Evolutionary conservation across 2,797 vertebrate genomes (phyloP).

Genomic region (Amniataba percoides): DNA sequence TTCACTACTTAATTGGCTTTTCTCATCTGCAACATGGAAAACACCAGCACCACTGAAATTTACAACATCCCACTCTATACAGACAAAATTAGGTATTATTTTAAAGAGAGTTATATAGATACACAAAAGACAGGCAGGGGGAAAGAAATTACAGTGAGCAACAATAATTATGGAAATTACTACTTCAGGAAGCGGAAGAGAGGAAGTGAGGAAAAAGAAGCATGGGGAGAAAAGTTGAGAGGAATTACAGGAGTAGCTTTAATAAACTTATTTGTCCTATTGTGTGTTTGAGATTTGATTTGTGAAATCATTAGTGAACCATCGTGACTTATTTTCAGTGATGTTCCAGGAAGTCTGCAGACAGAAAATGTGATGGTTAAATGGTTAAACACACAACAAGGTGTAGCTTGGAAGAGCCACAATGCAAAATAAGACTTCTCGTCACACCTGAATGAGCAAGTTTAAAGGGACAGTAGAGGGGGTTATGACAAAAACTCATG

Average conservation of each 20-base stretch:
- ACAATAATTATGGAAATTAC: not conserved
- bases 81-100: not conserved
- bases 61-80: not conserved
- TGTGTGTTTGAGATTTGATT: not conserved
- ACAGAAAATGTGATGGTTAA: too few species aligned
- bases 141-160: not conserved
- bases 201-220: not conserved
- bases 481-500: not conserved
- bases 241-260: not conserved
- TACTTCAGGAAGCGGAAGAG: too few species aligned
- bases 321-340: not conserved
- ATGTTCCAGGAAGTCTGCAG: too few species aligned
- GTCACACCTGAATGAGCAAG: not conserved
- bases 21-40: slow-evolving; percentile 10
- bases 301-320: not conserved
- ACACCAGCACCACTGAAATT: not conserved
- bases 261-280: too few species aligned
- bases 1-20: not conserved
- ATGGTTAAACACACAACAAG: too few species aligned
- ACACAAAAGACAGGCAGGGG: not conserved
- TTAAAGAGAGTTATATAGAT: not conserved
- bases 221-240: not conserved
- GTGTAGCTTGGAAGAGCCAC: too few species aligned
- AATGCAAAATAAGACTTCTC: too few species aligned
- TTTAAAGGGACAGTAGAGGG: not conserved